Conservation (phyloP, 92 coral and sea anemone species). For the Plumapathes pennacea region DNA sequence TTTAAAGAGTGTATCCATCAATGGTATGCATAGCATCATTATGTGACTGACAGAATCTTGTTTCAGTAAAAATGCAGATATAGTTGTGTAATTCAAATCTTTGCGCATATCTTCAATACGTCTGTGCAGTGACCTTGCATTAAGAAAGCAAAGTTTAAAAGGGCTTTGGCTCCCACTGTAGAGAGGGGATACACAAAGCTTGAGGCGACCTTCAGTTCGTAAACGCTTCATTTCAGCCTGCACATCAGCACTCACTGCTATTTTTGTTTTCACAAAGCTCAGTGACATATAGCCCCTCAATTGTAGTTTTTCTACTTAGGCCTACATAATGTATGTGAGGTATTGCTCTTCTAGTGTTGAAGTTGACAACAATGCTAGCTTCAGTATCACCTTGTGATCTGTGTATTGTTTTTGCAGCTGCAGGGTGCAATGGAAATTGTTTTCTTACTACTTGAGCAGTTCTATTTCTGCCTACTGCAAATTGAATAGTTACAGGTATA, state of each 20-base stretch:
- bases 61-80: conserved; percentile 52
- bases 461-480: conserved; percentile 69
- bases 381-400: conserved; percentile 74
- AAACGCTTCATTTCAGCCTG: conserved; percentile 57
- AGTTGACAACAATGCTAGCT: conserved; percentile 48
- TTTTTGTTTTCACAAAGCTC: conserved; percentile 68
- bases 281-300: conserved; percentile 47
- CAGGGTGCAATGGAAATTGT: conserved; percentile 69
- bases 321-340: conserved; percentile 77
- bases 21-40: conserved; percentile 16
- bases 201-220: conserved; percentile 50
- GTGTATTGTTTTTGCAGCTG: conserved; percentile 70
- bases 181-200: conserved; percentile 43
- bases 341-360: conserved; percentile 42
- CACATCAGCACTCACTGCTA: conserved; percentile 69
- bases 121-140: conserved; percentile 64
- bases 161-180: conserved; percentile 38
- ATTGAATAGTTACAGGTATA: conserved; percentile 65
- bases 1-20: conserved; percentile 12
- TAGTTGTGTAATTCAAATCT: conserved; percentile 54
- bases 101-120: conserved; percentile 53
- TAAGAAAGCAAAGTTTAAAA: conserved; percentile 45
- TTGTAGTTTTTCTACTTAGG: conserved; percentile 57
- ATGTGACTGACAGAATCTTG: conserved; percentile 45
- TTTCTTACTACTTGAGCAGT: conserved; percentile 68